A percentile compares a stretch with the other conserved stretches of the same genome.
These are phyloP conservation scores for Charaxes varanes DNA, from an alignment of 1,140 invertebrate species.

Conservation along the genomic window DNA sequence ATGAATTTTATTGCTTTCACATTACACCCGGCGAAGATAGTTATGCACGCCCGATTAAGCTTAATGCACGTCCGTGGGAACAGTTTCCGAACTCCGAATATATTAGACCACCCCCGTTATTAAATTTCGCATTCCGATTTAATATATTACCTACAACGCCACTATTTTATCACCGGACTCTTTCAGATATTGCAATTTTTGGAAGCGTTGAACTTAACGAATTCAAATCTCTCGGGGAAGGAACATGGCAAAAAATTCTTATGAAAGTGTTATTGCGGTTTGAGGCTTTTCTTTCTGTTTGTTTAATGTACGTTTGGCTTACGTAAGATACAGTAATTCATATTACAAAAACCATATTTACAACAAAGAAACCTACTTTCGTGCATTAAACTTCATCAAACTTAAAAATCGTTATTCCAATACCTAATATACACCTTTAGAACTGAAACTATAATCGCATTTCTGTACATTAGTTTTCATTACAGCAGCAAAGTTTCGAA, in stretches of 20 bases:
- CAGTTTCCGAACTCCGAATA: conserved; percentile 21
- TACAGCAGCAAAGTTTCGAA: too few relatives aligned
- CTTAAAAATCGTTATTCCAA: too few relatives aligned
- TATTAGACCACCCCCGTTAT: conserved; percentile 21
- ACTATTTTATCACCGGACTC: conserved; percentile 22
- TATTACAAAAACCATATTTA: too few relatives aligned
- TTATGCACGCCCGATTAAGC: conserved; percentile 39
- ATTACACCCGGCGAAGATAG: conserved; percentile 35
- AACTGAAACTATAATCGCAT: too few relatives aligned
- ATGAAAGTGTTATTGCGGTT: too few relatives aligned
- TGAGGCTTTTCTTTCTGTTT: too few relatives aligned
- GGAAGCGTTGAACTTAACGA: conserved; percentile 11
- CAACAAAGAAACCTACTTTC: too few relatives aligned
- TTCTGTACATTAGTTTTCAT: too few relatives aligned
- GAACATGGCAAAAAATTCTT: conserved; percentile 17
- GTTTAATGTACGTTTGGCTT: too few relatives aligned
- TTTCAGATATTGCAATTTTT: conserved; percentile 22
- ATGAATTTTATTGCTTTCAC: conserved; percentile 60
- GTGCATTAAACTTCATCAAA: too few relatives aligned
- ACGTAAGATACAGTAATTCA: too few relatives aligned
- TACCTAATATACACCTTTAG: too few relatives aligned
- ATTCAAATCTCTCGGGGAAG: conserved; percentile 19
- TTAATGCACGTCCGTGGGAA: conserved; percentile 25
- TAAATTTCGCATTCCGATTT: conserved; percentile 22
- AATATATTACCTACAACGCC: conserved; percentile 23